A percentile compares a stretch with the other conserved stretches of the same genome.
phyloP scores from a whole-genome alignment of 2,113 vertebrate genomes.

The Morone saxatilis region DNA sequence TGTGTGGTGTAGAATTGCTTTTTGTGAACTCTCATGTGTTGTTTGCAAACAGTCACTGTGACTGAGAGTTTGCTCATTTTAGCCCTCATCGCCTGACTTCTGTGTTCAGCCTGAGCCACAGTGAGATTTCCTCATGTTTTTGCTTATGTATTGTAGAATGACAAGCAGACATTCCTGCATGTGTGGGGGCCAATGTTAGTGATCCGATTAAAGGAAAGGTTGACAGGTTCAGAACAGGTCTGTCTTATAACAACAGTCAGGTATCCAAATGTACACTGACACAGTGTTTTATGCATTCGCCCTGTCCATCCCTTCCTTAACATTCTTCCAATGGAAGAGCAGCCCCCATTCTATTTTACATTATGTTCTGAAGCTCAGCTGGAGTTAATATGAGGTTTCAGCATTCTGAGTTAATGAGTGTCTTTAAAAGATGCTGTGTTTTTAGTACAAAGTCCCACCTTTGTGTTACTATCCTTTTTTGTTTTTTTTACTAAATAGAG shows the following conservation, averaged over 20 bases:
- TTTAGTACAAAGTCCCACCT: not conserved
- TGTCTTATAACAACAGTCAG: not conserved
- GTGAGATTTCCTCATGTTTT: not conserved
- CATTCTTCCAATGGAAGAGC: not conserved
- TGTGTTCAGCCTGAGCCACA: not conserved
- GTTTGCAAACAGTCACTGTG: not conserved
- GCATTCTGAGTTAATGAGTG: too few relatives aligned
- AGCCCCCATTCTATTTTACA: not conserved
- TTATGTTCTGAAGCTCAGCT: not conserved
- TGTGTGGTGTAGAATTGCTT: accelerated
- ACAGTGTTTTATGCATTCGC: too few relatives aligned
- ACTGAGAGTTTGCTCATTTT: not conserved
- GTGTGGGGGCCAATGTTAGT: too few relatives aligned
- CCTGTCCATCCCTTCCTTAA: not conserved
- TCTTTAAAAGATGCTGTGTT: not conserved
- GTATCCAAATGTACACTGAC: not conserved
- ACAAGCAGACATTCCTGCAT: not conserved
- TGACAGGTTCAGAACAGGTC: too few relatives aligned
- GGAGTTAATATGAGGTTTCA: not conserved
- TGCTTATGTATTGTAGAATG: not conserved
- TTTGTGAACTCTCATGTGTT: too few relatives aligned
- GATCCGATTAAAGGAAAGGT: not conserved
- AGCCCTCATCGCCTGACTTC: not conserved
- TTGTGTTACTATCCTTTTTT: not conserved
- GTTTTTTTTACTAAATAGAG: not conserved